A percentile compares a stretch with the other conserved stretches of the same genome.
Evolutionary conservation across 1,140 invertebrate genomes (phyloP).

Genomic region (Wiebesia pumilae): DNA sequence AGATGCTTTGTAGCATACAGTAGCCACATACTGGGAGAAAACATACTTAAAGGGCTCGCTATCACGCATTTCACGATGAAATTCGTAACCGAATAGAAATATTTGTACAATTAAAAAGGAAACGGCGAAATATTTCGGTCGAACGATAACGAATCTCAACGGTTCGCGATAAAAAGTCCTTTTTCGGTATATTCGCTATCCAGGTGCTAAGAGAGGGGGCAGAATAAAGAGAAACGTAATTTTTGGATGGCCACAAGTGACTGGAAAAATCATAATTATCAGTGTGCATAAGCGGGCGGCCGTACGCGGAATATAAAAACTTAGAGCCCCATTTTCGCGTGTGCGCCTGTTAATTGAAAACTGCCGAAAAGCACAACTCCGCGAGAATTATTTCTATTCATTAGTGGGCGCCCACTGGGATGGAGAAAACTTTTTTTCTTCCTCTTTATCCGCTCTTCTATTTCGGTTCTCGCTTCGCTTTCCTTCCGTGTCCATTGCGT

Average conservation of each 20-base stretch:
- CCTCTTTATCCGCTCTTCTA: not conserved
- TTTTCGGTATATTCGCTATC: no score
- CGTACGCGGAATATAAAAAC: slow-evolving; percentile 59
- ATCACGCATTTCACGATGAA: no score
- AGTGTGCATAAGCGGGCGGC: slow-evolving; percentile 55
- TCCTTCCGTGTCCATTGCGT: not conserved
- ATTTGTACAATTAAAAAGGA: no score
- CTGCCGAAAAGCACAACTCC: slow-evolving; percentile 75
- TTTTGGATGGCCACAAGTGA: slow-evolving; percentile 44
- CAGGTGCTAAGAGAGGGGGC: not conserved
- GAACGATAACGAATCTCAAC: no score
- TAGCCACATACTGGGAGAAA: no score
- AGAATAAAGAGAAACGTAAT: slow-evolving; percentile 58
- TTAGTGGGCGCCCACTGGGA: slow-evolving; percentile 66
- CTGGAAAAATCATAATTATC: slow-evolving; percentile 63
- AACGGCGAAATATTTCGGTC: no score
- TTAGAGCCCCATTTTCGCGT: slow-evolving; percentile 58
- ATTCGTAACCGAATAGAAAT: no score
- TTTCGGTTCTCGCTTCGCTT: slow-evolving; percentile 52
- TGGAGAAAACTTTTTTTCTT: slow-evolving; percentile 63
- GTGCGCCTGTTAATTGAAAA: slow-evolving; percentile 73
- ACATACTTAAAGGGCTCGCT: no score
- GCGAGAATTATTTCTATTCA: slow-evolving; percentile 75
- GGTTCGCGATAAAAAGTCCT: no score
- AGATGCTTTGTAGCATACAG: no score